Evolutionary conservation across 2,888 invertebrate genomes (phyloP).

Genomic region (Colostygia pectinataria): DNA sequence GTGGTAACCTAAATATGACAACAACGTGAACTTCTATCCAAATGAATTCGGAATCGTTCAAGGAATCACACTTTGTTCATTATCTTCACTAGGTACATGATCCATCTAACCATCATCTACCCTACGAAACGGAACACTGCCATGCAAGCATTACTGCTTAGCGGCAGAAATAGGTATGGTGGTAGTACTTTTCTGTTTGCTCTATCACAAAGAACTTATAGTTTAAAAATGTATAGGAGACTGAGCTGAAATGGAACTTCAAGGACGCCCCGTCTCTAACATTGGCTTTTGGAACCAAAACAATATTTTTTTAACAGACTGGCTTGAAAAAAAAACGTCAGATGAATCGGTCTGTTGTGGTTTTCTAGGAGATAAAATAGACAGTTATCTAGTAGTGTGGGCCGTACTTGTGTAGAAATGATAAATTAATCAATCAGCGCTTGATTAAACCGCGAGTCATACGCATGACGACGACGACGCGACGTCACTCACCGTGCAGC

Average conservation of each 20-base stretch:
- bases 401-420: conserved; percentile 23
- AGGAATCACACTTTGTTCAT: background rate
- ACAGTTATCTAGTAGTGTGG: conserved; percentile 13
- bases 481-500: conserved; percentile 39
- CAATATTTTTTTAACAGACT: too few relatives aligned
- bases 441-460: conserved; percentile 23
- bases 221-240: too few relatives aligned
- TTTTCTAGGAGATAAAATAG: conserved; percentile 2
- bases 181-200: too few relatives aligned
- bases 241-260: too few relatives aligned
- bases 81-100: background rate
- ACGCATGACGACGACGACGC: conserved; percentile 7
- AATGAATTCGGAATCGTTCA: background rate
- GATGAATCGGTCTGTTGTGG: background rate
- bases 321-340: too few relatives aligned
- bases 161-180: too few relatives aligned
- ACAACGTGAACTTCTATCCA: background rate
- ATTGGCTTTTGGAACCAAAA: too few relatives aligned
- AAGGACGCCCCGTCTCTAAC: too few relatives aligned
- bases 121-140: too few relatives aligned
- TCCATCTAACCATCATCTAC: too few relatives aligned
- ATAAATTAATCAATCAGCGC: conserved; percentile 40
- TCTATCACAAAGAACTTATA: too few relatives aligned
- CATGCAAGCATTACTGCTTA: too few relatives aligned
- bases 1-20: conserved; percentile 3